Conservation (phyloP, 1,140 invertebrate species). For the Drosophila kikkawai region DNA sequence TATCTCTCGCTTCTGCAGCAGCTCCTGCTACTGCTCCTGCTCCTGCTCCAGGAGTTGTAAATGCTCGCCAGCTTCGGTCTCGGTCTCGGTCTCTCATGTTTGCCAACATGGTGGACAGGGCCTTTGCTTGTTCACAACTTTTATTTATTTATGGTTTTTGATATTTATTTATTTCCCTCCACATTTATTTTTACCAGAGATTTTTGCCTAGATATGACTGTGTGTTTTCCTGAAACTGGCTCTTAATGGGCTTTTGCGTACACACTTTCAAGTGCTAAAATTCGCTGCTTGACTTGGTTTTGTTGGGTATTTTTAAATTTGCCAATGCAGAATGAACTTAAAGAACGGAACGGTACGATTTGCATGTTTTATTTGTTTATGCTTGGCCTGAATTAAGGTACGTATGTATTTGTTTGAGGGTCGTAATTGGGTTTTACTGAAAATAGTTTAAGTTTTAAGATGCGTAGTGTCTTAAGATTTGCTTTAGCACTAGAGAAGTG, state of each 20-base stretch:
- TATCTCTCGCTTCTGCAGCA: conserved; percentile 46
- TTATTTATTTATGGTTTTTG: conserved; percentile 67
- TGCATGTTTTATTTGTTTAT: conserved; percentile 10
- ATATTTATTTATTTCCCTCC: conserved; percentile 52
- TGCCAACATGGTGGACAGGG: conserved; percentile 60
- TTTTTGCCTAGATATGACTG: conserved; percentile 35
- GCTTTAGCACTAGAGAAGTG: background rate
- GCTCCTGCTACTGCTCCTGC: conserved; percentile 1
- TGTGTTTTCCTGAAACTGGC: conserved; percentile 25
- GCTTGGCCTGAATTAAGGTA: background rate
- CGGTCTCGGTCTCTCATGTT: conserved; percentile 43
- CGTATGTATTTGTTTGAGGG: background rate
- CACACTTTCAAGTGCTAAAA: conserved; percentile 10
- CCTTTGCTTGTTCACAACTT: conserved; percentile 61
- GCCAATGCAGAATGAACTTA: background rate
- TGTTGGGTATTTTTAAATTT: background rate
- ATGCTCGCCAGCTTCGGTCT: conserved; percentile 20
- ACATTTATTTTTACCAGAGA: conserved; percentile 48
- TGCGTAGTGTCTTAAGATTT: background rate
- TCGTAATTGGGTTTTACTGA: conserved; percentile 2
- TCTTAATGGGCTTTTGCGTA: conserved; percentile 30
- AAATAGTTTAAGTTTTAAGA: background rate
- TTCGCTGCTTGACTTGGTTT: conserved; percentile 13
- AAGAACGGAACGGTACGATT: background rate
- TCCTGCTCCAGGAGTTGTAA: conserved; percentile 33